These are phyloP conservation scores for Trichomycterus rosablanca DNA, from an alignment of 2,113 vertebrate genomes.

Conservation along the genomic window DNA sequence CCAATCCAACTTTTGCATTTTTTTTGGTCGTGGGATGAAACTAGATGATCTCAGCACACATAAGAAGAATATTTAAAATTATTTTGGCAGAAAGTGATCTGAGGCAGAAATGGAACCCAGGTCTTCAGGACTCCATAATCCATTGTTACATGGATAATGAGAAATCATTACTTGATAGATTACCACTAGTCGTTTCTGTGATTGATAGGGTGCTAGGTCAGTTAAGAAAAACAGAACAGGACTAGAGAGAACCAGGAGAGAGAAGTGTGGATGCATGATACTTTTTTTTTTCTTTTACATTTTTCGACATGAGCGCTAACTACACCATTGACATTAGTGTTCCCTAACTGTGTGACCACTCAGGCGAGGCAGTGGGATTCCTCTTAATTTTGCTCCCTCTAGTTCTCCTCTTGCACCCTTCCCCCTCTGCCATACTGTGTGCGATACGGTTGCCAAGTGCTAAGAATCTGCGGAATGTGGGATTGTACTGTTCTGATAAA, in stretches of 20 bases:
- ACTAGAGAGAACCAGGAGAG: not conserved
- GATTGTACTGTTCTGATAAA: constrained; percentile 86
- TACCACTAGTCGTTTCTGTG: too few relatives aligned
- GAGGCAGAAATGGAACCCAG: too few relatives aligned
- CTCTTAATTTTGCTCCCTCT: constrained; percentile 16
- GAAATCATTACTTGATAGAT: too few relatives aligned
- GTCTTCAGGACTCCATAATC: too few relatives aligned
- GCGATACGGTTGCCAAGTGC: constrained; percentile 78
- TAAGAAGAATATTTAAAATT: too few relatives aligned
- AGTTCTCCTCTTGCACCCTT: constrained; percentile 39
- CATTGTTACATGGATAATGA: too few relatives aligned
- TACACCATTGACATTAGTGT: constrained; percentile 1
- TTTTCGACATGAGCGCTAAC: too few relatives aligned
- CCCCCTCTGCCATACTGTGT: constrained; percentile 54
- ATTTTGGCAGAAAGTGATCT: too few relatives aligned
- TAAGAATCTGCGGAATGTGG: constrained; percentile 92
- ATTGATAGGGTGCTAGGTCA: too few relatives aligned
- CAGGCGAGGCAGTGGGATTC: constrained; percentile 23
- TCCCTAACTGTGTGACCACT: constrained; percentile 16
- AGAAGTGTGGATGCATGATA: not conserved
- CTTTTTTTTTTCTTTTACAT: not conserved
- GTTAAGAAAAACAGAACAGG: too few relatives aligned
- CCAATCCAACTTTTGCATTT: not conserved
- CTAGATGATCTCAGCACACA: too few relatives aligned
- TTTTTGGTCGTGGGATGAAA: not conserved